A percentile compares a stretch with the other conserved stretches of the same genome.
Conservation (phyloP, 2,113 vertebrate genomes). For the Zingel zingel region DNA sequence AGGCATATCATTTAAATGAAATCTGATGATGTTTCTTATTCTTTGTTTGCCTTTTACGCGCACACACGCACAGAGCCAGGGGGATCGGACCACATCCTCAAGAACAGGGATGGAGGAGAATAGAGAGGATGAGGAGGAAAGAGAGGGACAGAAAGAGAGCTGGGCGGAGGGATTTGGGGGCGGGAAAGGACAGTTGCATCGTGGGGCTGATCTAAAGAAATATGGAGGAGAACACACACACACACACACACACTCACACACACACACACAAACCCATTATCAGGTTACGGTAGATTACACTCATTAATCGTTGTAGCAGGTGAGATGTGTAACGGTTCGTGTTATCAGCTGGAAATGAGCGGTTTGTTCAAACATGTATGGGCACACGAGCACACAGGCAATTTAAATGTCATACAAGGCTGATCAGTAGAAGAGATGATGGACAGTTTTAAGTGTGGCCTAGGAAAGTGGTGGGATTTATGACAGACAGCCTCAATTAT, state of each 20-base stretch:
- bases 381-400: no score
- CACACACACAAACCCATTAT: conserved; percentile 67
- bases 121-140: conserved; percentile 21
- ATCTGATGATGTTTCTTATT: conserved; percentile 41
- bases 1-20: not conserved
- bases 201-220: conserved; percentile 34
- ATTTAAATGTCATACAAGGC: conserved; percentile 73
- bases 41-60: conserved; percentile 22
- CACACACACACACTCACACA: conserved; percentile 16
- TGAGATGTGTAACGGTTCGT: conserved; percentile 74
- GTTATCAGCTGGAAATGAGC: conserved; percentile 74
- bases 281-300: conserved; percentile 77
- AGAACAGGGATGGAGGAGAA: conserved; percentile 21
- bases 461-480: conserved; percentile 56
- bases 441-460: conserved; percentile 56
- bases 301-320: conserved; percentile 80
- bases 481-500: conserved; percentile 74
- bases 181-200: conserved; percentile 33
- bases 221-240: not conserved
- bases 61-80: conserved; percentile 22
- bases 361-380: no score
- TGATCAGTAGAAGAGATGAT: conserved; percentile 62
- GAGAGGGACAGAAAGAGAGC: conserved; percentile 33
- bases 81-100: conserved; percentile 36
- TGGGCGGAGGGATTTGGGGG: conserved; percentile 34